phyloP scores from a whole-genome alignment of 2,113 vertebrate genomes.

The Morone saxatilis region DNA sequence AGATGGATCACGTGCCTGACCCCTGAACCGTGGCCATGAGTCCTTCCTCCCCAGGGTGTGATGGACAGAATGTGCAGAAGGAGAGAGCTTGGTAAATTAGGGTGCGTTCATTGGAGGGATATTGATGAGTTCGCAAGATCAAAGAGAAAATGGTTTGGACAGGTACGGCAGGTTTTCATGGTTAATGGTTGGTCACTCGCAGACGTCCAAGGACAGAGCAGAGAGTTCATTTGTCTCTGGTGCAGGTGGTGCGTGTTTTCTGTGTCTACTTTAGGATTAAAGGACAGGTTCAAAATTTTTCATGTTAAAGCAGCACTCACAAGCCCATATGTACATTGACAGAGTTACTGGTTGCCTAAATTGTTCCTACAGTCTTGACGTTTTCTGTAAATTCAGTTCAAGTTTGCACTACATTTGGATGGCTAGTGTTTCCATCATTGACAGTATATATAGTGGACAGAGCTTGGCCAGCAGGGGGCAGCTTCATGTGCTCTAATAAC shows the following conservation, averaged over 20 bases:
- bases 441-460: no score
- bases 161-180: constrained; percentile 26
- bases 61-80: constrained; percentile 30
- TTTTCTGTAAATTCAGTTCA: no score
- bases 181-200: constrained; percentile 31
- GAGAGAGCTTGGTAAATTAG: neutral
- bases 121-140: constrained; percentile 57
- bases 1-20: constrained; percentile 36
- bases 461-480: no score
- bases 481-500: no score
- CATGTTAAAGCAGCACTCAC: constrained; percentile 3
- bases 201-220: constrained; percentile 54
- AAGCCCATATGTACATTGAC: neutral
- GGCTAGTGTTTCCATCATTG: no score
- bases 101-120: constrained; percentile 14
- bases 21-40: constrained; percentile 29
- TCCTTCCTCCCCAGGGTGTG: constrained; percentile 15
- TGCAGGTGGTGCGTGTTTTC: constrained; percentile 30
- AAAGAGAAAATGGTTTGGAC: constrained; percentile 45
- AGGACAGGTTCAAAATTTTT: neutral
- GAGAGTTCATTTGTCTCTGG: constrained; percentile 37
- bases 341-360: neutral
- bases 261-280: constrained; percentile 1
- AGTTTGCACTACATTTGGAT: no score
- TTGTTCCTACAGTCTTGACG: no score